Conservation (phyloP, 2,113 vertebrate species). For the Ancistrus triradiatus region DNA sequence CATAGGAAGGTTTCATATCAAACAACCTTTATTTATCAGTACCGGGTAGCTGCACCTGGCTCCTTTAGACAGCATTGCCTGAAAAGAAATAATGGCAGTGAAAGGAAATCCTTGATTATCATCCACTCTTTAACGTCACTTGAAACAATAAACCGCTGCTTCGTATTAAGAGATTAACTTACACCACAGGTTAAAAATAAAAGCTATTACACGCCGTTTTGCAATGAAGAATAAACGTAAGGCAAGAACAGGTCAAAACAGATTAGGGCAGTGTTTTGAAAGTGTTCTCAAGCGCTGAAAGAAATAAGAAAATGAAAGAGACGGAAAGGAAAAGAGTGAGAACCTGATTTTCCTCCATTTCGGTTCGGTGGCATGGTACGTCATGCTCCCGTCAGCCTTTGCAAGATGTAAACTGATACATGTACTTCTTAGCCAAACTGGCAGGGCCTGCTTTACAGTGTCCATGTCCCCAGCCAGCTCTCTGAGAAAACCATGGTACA, state of each 20-base stretch:
- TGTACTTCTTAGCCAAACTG: constrained; percentile 52
- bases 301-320: constrained; percentile 8
- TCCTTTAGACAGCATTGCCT: not conserved
- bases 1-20: not conserved
- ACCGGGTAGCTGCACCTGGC: constrained; percentile 10
- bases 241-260: constrained; percentile 28
- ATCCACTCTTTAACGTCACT: constrained; percentile 14
- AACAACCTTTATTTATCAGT: not conserved
- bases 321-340: constrained; percentile 35
- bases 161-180: constrained; percentile 30
- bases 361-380: constrained; percentile 44
- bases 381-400: constrained; percentile 57
- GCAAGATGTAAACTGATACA: constrained; percentile 62
- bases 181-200: constrained; percentile 36
- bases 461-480: constrained; percentile 39
- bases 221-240: constrained; percentile 22
- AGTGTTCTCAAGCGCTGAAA: constrained; percentile 32
- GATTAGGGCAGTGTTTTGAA: constrained; percentile 26
- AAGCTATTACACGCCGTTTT: constrained; percentile 29
- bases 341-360: constrained; percentile 46
- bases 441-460: constrained; percentile 43
- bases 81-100: constrained; percentile 19
- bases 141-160: constrained; percentile 29
- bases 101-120: constrained; percentile 32
- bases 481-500: constrained; percentile 52